Evolutionary conservation across 2,113 vertebrate genomes (phyloP), one percentile per base, ranked within the genome.

Genomic region (Chunga burmeisteri): DNA sequence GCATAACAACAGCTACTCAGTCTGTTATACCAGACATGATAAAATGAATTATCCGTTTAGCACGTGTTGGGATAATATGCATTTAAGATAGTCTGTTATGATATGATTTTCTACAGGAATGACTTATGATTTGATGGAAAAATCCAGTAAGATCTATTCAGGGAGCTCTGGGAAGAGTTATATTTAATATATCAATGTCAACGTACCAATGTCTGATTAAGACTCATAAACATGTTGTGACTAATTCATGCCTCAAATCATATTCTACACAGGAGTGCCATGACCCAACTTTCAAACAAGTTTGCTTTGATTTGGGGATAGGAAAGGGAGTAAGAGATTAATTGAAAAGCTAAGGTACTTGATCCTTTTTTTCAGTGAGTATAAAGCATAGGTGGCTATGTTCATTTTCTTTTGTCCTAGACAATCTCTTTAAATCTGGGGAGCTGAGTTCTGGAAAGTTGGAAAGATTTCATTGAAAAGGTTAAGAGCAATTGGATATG

Each of bases 381-480:
- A 34, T 53, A 90, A 85, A 92, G 59, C 14, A 75, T 32, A 66
- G 49, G n/a, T 53, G 16, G 8, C 38, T 66, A 16, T 63, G 29
- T 59, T 92, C 27, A 49, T 94, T 92, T 86, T 73, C 71, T 78
- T 73, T 81, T 95, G 34, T 90, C 84, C 59, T 34, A 80, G 52
- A 61, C 26, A 94, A 80, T 47, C 65, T 91, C 65, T 91, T 92
- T 89, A 82, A 85, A 34, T 26, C 38, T 85, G 27, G 14, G 3
- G 6, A 81, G 20, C n/a, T 38, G 59, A 49, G 36, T 61, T 82
- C 40, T 84, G 68, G 23, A 89, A 96, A 94, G 26, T 86, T 84
- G 49, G 56, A 93, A 78, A 75, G 9, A 50, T 90, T 97, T 96
- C 44, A 83, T 38, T 89, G 30, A 90, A 95, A 94, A 96, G 12